Percentiles rank a stretch among this genome's conserved stretches.
These are phyloP conservation scores for Leucoraja erinaceus DNA, from an alignment of 2,113 vertebrate species.

Conservation along the genomic window DNA sequence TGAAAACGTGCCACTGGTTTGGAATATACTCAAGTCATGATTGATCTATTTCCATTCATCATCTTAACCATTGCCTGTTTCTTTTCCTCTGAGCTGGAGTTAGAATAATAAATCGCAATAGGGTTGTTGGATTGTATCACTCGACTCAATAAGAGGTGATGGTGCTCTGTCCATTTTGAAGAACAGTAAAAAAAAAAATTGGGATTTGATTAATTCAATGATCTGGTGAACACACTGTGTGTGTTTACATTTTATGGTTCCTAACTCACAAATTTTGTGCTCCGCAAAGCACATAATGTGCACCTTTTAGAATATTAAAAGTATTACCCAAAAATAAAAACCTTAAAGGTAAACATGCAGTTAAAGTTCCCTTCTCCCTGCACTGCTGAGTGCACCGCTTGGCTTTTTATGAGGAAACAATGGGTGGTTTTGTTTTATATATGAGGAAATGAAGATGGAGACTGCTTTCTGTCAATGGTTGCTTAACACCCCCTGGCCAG, in stretches of 20 bases:
- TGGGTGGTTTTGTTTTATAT: slow-evolving; percentile 9
- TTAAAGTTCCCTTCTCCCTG: slow-evolving; percentile 3
- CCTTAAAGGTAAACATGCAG: slow-evolving; percentile 8
- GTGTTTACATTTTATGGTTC: background rate
- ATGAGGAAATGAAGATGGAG: slow-evolving; percentile 17
- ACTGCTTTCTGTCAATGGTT: slow-evolving; percentile 20
- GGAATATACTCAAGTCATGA: slow-evolving; percentile 17
- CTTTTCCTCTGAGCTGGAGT: background rate
- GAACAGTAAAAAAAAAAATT: too few relatives aligned
- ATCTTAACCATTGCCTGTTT: background rate
- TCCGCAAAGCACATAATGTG: background rate
- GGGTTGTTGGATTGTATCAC: background rate
- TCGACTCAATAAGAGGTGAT: background rate
- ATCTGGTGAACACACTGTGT: background rate
- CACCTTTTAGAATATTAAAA: background rate
- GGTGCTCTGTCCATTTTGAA: background rate
- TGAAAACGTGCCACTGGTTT: background rate
- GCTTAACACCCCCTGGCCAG: background rate
- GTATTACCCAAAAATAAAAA: background rate
- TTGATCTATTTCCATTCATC: slow-evolving; percentile 19
- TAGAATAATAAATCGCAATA: background rate
- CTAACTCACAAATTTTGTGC: background rate
- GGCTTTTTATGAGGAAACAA: slow-evolving; percentile 16
- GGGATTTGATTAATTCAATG: background rate
- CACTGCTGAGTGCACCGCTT: background rate